These are phyloP conservation scores for Cosmia trapezina DNA, from an alignment of 2,888 invertebrate species.

Conservation along the genomic window DNA sequence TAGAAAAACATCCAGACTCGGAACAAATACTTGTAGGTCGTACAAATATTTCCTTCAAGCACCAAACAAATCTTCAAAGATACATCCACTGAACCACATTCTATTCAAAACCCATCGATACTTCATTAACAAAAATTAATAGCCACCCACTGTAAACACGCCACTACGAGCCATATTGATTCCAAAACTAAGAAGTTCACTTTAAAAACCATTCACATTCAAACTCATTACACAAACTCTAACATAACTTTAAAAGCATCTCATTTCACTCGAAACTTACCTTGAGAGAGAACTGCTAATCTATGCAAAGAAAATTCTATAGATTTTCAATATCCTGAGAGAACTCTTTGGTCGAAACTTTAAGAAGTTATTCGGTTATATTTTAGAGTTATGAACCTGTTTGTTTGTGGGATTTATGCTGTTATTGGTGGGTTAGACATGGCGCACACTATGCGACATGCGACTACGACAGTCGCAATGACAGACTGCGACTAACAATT, in stretches of 20 bases:
- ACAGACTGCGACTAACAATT: neutral
- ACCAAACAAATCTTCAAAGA: neutral
- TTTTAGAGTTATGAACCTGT: conserved; percentile 59
- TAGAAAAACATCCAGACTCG: too few species aligned
- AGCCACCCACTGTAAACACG: conserved; percentile 28
- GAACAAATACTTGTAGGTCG: too few species aligned
- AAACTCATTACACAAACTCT: conserved; percentile 66
- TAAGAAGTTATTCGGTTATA: conserved; percentile 46
- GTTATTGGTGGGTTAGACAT: conserved; percentile 6
- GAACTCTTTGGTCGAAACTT: conserved; percentile 41
- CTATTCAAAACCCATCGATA: conserved; percentile 10
- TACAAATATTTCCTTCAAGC: too few species aligned
- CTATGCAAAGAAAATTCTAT: conserved; percentile 72
- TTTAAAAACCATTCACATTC: conserved; percentile 64
- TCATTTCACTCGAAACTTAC: conserved; percentile 63
- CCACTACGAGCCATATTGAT: conserved; percentile 53
- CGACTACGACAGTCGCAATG: neutral
- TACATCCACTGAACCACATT: neutral
- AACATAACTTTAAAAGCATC: conserved; percentile 63
- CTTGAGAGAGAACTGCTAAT: conserved; percentile 65
- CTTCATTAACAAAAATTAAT: conserved; percentile 21
- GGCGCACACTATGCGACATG: neutral
- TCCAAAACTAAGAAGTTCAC: conserved; percentile 52
- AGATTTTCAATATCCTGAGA: conserved; percentile 71
- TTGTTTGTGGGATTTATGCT: conserved; percentile 50